Percentiles rank a stretch among this genome's conserved stretches.
Evolutionary conservation across 1,140 invertebrate genomes (phyloP).

Genomic region (Brachionus koreanus): DNA sequence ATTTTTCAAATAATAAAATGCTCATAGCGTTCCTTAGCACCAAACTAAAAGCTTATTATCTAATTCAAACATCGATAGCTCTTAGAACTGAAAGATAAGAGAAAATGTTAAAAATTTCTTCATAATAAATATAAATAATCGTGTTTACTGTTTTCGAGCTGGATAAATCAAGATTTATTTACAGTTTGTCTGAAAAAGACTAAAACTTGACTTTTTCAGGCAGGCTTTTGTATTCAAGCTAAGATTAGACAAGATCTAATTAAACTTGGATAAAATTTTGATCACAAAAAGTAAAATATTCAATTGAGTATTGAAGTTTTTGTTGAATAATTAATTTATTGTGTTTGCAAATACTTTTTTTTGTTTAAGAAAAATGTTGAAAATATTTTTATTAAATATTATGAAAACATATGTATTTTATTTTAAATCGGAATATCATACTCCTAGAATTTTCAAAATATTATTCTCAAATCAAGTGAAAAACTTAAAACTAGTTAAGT

Average conservation of each 20-base stretch:
- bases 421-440: too few relatives aligned
- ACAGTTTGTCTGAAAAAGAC: neutral
- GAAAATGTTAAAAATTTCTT: neutral
- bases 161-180: neutral
- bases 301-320: neutral
- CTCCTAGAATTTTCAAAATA: too few relatives aligned
- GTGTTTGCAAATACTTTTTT: neutral
- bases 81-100: neutral
- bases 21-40: neutral
- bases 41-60: neutral
- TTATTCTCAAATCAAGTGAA: too few relatives aligned
- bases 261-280: neutral
- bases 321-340: neutral
- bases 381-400: neutral
- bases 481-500: too few relatives aligned
- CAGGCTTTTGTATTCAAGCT: neutral
- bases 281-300: neutral
- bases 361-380: neutral
- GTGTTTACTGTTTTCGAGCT: neutral
- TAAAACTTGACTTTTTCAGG: neutral
- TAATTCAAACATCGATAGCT: neutral
- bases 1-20: neutral
- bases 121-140: neutral
- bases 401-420: too few relatives aligned
- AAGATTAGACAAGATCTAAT: neutral